Base-by-base conservation (phyloP, 2,888 invertebrate species). In the Orthosia gracilis region DNA sequence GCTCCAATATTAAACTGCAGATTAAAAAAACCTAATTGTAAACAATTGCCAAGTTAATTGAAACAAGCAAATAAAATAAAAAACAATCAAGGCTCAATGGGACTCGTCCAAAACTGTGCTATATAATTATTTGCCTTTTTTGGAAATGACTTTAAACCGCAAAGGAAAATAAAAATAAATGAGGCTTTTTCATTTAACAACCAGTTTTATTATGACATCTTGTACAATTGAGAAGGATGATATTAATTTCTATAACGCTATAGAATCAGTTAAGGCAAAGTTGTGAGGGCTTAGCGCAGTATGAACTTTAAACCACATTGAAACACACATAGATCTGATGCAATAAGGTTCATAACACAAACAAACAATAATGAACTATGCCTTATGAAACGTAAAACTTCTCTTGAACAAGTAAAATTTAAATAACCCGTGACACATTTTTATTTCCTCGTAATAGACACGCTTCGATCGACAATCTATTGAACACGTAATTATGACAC, bases 31-130 rank as follows among this genome's bases (percentile, higher is more conserved):
- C 5, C 18, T 65, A 72, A 82, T 61, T 72, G 49, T 47, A 72
- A 78, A 82, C 78, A 82, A 82, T 69, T 58, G 45, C 31, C 54
- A 58, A 69, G 78, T 73, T 80, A 78, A 80, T 69, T 78, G 55
- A 54, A 81, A 68, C 63, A 67, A 57, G 40, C 76, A 62, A 69
- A 76, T 79, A 72, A 72, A 58, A 58, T 23, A 80, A 64, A 55
- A 82, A 47, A 54, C 68, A 79, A 75, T 79, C 55, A 66, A 71
- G 31, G 45, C 49, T 40, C 4, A 69, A 84, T 65, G 52, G 57
- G 62, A 26, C 50, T 66, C 31, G 47, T 67, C 52, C 49, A 57
- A 63, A 75, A 70, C 59, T 54, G 47, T 7, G 69, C 31, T 5
- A 70, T 68, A 57, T 65, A 75, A 70, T 68, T 75, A 47, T 47